Percentiles rank a stretch among this genome's conserved stretches.
phyloP scores from a whole-genome alignment of 2,888 invertebrate genomes.

The Diarsia mendica region DNA sequence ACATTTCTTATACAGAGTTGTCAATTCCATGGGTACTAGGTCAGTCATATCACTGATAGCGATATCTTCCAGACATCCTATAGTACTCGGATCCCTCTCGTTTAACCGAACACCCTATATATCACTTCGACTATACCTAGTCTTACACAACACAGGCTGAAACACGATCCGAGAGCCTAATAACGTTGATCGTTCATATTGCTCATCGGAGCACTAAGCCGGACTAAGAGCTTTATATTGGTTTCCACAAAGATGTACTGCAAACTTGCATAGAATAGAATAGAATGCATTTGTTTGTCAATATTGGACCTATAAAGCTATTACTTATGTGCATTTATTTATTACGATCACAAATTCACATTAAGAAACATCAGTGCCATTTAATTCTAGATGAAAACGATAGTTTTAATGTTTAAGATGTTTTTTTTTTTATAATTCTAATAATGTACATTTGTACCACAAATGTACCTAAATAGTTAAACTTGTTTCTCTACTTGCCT shows the following conservation, averaged over 20 bases:
- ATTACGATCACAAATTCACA: too few relatives aligned
- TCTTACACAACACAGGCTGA: neutral
- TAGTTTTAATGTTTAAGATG: too few relatives aligned
- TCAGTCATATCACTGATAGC: neutral
- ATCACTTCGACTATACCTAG: neutral
- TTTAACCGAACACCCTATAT: neutral
- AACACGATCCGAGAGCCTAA: slow-evolving; percentile 25
- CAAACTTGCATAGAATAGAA: slow-evolving; percentile 18
- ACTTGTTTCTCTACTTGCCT: neutral
- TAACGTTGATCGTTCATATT: slow-evolving; percentile 41
- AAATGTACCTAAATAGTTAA: neutral
- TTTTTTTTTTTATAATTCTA: too few relatives aligned
- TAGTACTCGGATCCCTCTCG: neutral
- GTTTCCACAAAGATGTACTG: slow-evolving; percentile 22
- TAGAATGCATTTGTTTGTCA: too few relatives aligned
- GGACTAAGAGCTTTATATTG: slow-evolving; percentile 53
- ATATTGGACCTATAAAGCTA: too few relatives aligned
- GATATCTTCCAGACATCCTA: neutral
- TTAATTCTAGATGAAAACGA: too few relatives aligned
- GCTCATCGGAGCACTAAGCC: slow-evolving; percentile 51
- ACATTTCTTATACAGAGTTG: neutral
- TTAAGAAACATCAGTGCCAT: too few relatives aligned
- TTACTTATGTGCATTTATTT: too few relatives aligned
- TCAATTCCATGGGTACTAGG: neutral
- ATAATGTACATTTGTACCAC: too few relatives aligned